These are phyloP conservation scores for Tortricodes alternella DNA, from an alignment of 2,888 invertebrate species.

Conservation along the genomic window DNA sequence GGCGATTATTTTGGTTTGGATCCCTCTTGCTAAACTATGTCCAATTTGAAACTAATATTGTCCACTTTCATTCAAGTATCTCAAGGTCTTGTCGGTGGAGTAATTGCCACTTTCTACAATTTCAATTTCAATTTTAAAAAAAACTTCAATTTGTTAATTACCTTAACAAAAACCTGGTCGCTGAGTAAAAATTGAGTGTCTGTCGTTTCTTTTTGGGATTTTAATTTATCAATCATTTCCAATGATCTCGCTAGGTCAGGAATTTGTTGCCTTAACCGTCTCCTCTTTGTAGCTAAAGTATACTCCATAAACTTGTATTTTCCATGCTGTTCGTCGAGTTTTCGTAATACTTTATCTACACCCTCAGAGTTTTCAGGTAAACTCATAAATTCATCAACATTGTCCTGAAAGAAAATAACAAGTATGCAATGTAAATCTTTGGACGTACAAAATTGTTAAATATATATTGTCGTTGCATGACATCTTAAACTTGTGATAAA, in stretches of 20 bases:
- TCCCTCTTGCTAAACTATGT: no score
- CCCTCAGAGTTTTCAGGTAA: conserved; percentile 90
- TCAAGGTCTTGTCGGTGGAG: no score
- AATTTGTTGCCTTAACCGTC: conserved; percentile 94
- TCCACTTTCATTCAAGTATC: no score
- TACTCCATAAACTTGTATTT: conserved; percentile 99
- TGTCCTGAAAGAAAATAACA: conserved; percentile 85
- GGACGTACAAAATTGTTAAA: background rate
- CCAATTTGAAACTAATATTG: no score
- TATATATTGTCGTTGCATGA: no score
- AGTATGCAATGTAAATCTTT: background rate
- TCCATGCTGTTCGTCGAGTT: conserved; percentile 95
- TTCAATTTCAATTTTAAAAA: no score
- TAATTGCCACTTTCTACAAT: no score
- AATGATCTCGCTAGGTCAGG: conserved; percentile 96
- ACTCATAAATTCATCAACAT: conserved; percentile 97
- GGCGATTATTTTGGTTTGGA: no score
- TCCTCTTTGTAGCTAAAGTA: conserved; percentile 93
- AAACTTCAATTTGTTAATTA: conserved; percentile 39
- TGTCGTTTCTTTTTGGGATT: conserved; percentile 89
- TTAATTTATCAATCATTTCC: conserved; percentile 95
- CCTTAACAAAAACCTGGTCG: conserved; percentile 92
- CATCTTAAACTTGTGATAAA: background rate
- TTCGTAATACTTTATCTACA: conserved; percentile 92
- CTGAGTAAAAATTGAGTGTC: conserved; percentile 96